These are phyloP conservation scores for Neotragus pygmaeus DNA, from an alignment of 2,113 vertebrate genomes.

Conservation along the genomic window DNA sequence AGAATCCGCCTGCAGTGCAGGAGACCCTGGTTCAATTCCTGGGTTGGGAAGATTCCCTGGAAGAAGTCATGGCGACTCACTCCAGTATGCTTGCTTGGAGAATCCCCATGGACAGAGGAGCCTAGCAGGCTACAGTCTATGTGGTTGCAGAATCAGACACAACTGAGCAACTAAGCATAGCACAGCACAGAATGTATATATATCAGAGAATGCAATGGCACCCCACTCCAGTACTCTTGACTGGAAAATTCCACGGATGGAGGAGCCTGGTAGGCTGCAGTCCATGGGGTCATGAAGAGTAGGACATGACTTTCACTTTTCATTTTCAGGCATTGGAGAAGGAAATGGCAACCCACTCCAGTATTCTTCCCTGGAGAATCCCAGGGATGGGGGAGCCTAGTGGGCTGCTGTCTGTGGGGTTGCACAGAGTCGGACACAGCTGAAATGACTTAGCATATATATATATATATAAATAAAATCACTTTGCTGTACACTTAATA, in stretches of 20 bases:
- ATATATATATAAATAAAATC: neutral
- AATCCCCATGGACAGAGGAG: neutral
- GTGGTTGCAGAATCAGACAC: neutral
- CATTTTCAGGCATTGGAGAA: too few relatives aligned
- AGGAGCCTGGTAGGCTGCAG: too few relatives aligned
- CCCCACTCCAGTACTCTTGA: too few relatives aligned
- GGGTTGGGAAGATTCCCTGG: neutral
- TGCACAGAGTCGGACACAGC: accelerated
- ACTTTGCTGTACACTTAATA: neutral
- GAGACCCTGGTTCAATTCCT: neutral
- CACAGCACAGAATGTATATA: neutral
- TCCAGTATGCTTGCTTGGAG: neutral
- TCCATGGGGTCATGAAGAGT: too few relatives aligned
- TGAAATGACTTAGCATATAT: neutral
- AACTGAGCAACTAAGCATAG: neutral
- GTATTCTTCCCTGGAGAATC: too few relatives aligned
- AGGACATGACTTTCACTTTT: too few relatives aligned
- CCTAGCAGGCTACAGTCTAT: neutral
- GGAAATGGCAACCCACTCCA: too few relatives aligned
- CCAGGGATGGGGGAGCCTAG: too few relatives aligned
- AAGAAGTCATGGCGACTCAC: neutral
- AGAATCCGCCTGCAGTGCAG: neutral
- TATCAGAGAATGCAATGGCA: too few relatives aligned
- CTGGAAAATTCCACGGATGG: too few relatives aligned
- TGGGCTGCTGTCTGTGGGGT: too few relatives aligned